These are phyloP conservation scores for Philypnodon macrostomus DNA, from an alignment of 2,797 vertebrate species.

Conservation along the genomic window DNA sequence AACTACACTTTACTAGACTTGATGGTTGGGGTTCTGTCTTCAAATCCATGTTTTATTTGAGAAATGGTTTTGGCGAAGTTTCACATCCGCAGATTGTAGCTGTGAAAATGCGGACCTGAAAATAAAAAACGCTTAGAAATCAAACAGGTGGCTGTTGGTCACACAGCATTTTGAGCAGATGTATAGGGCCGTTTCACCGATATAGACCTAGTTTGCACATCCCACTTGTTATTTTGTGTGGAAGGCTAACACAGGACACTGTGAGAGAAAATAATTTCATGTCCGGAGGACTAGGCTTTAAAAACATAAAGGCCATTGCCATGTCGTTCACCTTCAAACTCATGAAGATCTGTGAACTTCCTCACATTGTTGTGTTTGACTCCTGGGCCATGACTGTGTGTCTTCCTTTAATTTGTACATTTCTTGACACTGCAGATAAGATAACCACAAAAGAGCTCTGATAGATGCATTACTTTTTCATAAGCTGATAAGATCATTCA, in stretches of 20 bases:
- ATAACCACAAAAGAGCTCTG: conserved; percentile 4
- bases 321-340: conserved; percentile 21
- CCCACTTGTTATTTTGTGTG: too few species aligned
- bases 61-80: too few species aligned
- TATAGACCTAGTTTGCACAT: too few species aligned
- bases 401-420: background rate
- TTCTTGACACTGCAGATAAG: background rate
- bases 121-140: too few species aligned
- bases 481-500: conserved; percentile 9
- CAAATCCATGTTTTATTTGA: too few species aligned
- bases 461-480: conserved; percentile 1
- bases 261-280: background rate
- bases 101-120: too few species aligned
- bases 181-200: too few species aligned
- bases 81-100: too few species aligned
- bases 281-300: conserved; percentile 22
- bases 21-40: too few species aligned
- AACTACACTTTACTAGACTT: too few species aligned
- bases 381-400: conserved; percentile 27
- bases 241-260: background rate
- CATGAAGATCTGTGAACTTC: conserved; percentile 37
- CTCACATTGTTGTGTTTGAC: conserved; percentile 55
- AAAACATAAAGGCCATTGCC: conserved; percentile 20
- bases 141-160: too few species aligned
- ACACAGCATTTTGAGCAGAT: too few species aligned